phyloP scores from a whole-genome alignment of 2,797 vertebrate species.

The Enteromius treurensis region DNA sequence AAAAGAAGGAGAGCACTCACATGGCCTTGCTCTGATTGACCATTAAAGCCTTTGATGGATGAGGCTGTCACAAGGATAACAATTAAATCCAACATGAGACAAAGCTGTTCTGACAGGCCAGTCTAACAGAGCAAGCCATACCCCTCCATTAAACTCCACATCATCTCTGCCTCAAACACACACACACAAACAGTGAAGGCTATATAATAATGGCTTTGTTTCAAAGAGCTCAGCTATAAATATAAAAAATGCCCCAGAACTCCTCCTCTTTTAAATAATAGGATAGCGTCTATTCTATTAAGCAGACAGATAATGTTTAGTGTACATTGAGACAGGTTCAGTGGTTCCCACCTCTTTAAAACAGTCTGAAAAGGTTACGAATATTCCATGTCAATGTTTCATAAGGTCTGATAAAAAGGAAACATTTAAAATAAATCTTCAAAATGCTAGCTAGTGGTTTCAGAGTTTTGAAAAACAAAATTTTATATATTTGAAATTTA shows the following conservation, averaged over 20 bases:
- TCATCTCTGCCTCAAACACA: constrained; percentile 39
- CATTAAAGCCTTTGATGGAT: constrained; percentile 99
- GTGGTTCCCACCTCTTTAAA: neutral
- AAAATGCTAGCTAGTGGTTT: neutral
- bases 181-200: constrained; percentile 47
- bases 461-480: neutral
- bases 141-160: constrained; percentile 62
- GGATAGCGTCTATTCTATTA: constrained; percentile 23
- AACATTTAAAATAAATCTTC: neutral
- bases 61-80: constrained; percentile 99
- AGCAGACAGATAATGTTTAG: constrained; percentile 20
- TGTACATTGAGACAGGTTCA: neutral
- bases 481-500: neutral
- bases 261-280: constrained; percentile 38
- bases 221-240: constrained; percentile 44
- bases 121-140: constrained; percentile 93
- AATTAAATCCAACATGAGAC: constrained; percentile 99
- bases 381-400: neutral
- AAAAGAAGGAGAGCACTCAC: constrained; percentile 96
- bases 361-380: neutral
- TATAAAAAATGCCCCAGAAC: constrained; percentile 23
- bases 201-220: constrained; percentile 51
- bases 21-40: constrained; percentile 99
- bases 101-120: constrained; percentile 99
- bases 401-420: neutral